Conservation (phyloP, 2,888 invertebrate species). For the Aporophyla lueneburgensis region DNA sequence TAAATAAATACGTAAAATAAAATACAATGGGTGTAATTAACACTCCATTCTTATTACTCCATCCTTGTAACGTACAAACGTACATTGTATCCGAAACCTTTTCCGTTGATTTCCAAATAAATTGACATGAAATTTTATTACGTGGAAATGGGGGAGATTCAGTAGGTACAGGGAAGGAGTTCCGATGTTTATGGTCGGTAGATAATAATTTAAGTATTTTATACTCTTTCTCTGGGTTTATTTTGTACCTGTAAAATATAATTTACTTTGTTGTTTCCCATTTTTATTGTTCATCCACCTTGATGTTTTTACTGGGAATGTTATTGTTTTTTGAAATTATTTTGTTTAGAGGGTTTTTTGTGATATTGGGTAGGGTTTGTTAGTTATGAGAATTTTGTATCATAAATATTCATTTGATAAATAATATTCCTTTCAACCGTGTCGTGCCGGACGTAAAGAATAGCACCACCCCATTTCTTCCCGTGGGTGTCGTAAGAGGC, state of each 20-base stretch:
- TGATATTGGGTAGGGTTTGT: background rate
- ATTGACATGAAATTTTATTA: constrained; percentile 50
- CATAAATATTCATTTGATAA: background rate
- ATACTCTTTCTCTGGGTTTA: background rate
- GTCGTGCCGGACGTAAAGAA: too few species aligned
- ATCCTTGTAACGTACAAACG: constrained; percentile 6
- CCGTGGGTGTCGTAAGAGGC: too few species aligned
- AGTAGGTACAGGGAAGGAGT: background rate
- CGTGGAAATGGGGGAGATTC: constrained; percentile 12
- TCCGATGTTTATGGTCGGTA: constrained; percentile 29
- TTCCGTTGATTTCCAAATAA: constrained; percentile 47
- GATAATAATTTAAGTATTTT: constrained; percentile 25
- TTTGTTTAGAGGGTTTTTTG: background rate
- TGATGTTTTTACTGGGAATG: background rate
- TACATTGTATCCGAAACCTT: constrained; percentile 7
- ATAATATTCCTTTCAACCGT: background rate
- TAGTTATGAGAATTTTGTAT: background rate
- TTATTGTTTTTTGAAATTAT: background rate
- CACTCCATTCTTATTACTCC: constrained; percentile 4
- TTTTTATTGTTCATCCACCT: background rate
- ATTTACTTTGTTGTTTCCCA: constrained; percentile 2
- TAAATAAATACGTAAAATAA: too few species aligned
- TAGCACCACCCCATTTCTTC: too few species aligned
- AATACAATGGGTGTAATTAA: background rate
- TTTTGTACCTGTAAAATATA: constrained; percentile 10